Evolutionary conservation across 2,797 vertebrate species (phyloP), one percentile per base, ranked within the genome.

Genomic region (Xenopus petersii): DNA sequence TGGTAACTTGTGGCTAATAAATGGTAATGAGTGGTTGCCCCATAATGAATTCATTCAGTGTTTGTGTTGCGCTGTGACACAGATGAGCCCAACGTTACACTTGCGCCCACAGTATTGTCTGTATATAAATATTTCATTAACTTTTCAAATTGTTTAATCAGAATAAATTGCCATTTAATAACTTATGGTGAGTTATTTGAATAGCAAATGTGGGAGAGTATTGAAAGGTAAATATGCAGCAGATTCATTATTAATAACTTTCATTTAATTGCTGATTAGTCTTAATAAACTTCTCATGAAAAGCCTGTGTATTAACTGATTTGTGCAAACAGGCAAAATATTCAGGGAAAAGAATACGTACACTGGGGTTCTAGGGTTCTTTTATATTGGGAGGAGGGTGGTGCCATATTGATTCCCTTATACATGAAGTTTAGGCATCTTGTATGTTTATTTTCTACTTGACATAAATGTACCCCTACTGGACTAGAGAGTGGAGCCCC

Each of bases 101-200:
- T 46, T 59, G 73, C 67, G 51, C 61, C 68, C 69, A 55, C 62
- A 36, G 64, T 36, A 73, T 77, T 67, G 70, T 70, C 51, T 77
- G 59, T 77, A 64, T 73, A 56, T 77, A 77, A 77, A 77, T 77
- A 77, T 77, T 77, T 77, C 24, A 77, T 77, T 61, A 71, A 67
- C 64, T 77, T 63, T 77, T 67, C 70, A 67, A 77, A 77, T 77
- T 77, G 75, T 77, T 70, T 77, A 77, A 77, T 77, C 70, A 77
- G 75, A 72, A 77, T 77, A 77, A 77, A 77, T 77, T 77, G 70
- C 58, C 75, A 58, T 77, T 67, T 77, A 77, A 77, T 77, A 77
- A 72, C 70, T 77, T 67, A 72, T 77, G 75, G 68, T 67, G 15
- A 67, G 68, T 68, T 77, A 68, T 72, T 66, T 56, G 64, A 72